These are phyloP conservation scores for Todiramphus chloris DNA, from an alignment of 2,113 vertebrate genomes.

Conservation along the genomic window DNA sequence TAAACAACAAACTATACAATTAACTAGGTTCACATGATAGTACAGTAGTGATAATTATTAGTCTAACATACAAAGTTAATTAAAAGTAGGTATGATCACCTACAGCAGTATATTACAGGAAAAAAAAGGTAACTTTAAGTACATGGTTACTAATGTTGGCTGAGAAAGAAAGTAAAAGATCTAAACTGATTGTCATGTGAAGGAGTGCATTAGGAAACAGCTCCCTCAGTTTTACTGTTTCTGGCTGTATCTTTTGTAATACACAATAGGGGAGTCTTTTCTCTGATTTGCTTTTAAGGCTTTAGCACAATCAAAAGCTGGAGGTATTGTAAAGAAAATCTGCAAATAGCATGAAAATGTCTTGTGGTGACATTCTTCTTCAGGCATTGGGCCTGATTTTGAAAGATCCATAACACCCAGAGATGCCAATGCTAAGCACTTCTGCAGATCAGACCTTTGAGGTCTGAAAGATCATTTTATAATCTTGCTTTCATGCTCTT, in stretches of 20 bases:
- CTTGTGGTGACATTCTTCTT: conserved; percentile 61
- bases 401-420: not conserved
- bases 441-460: conserved; percentile 14
- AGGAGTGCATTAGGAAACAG: conserved; percentile 51
- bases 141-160: not conserved
- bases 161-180: conserved; percentile 13
- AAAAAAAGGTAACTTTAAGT: not conserved
- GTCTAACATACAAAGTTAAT: not conserved
- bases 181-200: conserved; percentile 52
- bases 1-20: not conserved
- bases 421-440: not conserved
- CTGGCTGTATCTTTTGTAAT: conserved; percentile 55
- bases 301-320: conserved; percentile 60
- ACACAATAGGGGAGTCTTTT: conserved; percentile 52
- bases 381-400: conserved; percentile 48
- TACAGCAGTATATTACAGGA: not conserved
- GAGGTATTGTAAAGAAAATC: conserved; percentile 62
- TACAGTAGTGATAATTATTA: not conserved
- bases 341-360: conserved; percentile 54
- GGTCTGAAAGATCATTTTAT: conserved; percentile 3
- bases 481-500: conserved; percentile 28
- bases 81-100: not conserved
- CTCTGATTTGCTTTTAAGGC: conserved; percentile 66
- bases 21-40: not conserved
- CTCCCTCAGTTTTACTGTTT: conserved; percentile 42